Evolutionary conservation across 2,113 vertebrate genomes (phyloP).

Genomic region (Apteryx mantelli): DNA sequence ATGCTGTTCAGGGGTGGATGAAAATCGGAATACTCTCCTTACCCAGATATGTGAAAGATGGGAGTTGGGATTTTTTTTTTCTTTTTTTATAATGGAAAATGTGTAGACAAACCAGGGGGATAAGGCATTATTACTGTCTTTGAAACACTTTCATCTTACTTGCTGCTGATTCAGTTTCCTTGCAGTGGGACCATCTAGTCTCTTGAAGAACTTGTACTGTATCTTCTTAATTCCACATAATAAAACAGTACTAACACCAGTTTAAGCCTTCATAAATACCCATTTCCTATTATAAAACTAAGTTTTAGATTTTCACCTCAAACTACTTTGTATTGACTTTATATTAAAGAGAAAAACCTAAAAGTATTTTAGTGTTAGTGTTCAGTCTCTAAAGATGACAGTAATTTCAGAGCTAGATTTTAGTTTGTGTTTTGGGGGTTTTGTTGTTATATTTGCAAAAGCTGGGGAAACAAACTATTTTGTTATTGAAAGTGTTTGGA

Average conservation of each 20-base stretch:
- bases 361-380: not conserved
- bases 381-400: not conserved
- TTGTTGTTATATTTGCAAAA: not conserved
- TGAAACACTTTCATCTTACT: not conserved
- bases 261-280: not conserved
- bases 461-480: not conserved
- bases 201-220: not conserved
- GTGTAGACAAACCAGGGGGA: not conserved
- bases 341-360: not conserved
- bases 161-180: not conserved
- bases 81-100: not conserved
- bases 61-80: not conserved
- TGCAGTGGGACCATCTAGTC: not conserved
- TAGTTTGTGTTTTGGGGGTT: not conserved
- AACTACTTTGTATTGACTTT: not conserved
- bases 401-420: not conserved
- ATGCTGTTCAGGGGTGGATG: not conserved
- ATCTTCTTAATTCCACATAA: not conserved
- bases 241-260: not conserved
- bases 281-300: not conserved
- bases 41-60: not conserved
- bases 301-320: not conserved
- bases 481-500: not conserved
- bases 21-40: not conserved
- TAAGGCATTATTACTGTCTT: not conserved